These are phyloP conservation scores for Cecidostiba fungosa DNA, from an alignment of 2,888 invertebrate genomes.

Conservation along the genomic window DNA sequence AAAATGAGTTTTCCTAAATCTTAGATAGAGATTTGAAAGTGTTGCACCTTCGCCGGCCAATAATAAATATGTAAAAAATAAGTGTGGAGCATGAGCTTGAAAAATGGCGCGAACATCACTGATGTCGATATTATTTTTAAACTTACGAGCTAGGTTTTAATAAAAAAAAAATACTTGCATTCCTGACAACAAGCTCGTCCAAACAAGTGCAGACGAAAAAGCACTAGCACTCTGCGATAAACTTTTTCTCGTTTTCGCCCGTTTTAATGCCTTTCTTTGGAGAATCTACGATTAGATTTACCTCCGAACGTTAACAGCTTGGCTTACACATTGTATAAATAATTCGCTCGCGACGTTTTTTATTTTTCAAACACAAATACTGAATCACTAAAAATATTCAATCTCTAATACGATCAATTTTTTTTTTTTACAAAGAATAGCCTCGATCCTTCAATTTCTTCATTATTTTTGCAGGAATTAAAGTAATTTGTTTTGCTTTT, in stretches of 20 bases:
- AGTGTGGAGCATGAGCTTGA: slow-evolving; percentile 64
- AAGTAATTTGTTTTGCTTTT: not conserved
- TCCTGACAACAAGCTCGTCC: slow-evolving; percentile 58
- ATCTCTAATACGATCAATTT: slow-evolving; percentile 47
- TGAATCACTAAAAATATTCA: slow-evolving; percentile 48
- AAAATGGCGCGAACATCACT: slow-evolving; percentile 68
- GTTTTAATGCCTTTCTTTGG: slow-evolving; percentile 65
- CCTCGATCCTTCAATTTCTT: slow-evolving; percentile 56
- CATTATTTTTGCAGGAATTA: slow-evolving; percentile 85
- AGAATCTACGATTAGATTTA: slow-evolving; percentile 49
- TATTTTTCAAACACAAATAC: slow-evolving; percentile 49
- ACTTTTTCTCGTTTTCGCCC: slow-evolving; percentile 25
- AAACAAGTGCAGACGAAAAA: slow-evolving; percentile 39
- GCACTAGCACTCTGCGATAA: slow-evolving; percentile 43
- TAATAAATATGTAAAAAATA: slow-evolving; percentile 64
- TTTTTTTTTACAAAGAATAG: slow-evolving; percentile 54
- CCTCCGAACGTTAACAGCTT: slow-evolving; percentile 37
- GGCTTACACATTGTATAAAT: slow-evolving; percentile 45
- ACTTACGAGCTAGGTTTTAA: slow-evolving; percentile 61
- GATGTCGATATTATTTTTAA: slow-evolving; percentile 64
- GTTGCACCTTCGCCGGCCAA: slow-evolving; percentile 66
- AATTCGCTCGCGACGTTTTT: slow-evolving; percentile 38
- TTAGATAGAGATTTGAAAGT: slow-evolving; percentile 61
- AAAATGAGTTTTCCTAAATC: slow-evolving; percentile 58
- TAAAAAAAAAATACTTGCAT: slow-evolving; percentile 62